These are phyloP conservation scores for Olivierus martensii DNA, from an alignment of 1,140 invertebrate genomes.

Conservation along the genomic window DNA sequence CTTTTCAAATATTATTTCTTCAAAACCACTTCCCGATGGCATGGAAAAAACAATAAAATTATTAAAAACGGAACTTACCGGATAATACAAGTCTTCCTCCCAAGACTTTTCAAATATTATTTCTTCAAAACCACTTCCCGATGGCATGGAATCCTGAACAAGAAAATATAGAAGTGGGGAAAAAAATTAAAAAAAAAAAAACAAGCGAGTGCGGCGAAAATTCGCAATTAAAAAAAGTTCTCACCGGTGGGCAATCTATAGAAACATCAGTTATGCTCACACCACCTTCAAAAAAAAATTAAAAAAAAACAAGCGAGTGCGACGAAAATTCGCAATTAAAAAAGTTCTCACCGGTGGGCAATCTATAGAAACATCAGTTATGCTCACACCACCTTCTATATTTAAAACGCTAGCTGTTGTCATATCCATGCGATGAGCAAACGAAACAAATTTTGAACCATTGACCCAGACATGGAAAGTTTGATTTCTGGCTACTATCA, in stretches of 20 bases:
- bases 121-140: background rate
- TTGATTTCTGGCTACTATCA: slow-evolving; percentile 43
- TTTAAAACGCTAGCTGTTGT: slow-evolving; percentile 46
- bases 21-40: background rate
- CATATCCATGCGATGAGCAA: slow-evolving; percentile 49
- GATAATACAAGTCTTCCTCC: background rate
- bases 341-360: slow-evolving; percentile 7
- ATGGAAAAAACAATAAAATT: no score
- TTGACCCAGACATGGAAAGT: slow-evolving; percentile 36
- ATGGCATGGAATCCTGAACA: no score
- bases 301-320: no score
- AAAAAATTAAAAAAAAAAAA: no score
- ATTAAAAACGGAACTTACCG: background rate
- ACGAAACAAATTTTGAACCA: slow-evolving; percentile 56
- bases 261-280: slow-evolving; percentile 33
- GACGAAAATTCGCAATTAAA: background rate
- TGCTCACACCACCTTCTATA: slow-evolving; percentile 52
- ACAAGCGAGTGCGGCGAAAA: background rate
- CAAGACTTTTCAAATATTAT: background rate
- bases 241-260: slow-evolving; percentile 9
- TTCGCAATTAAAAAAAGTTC: no score
- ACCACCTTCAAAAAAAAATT: no score
- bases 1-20: background rate
- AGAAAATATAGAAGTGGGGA: background rate
- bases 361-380: slow-evolving; percentile 22